These are phyloP conservation scores for Probosciger aterrimus DNA, from an alignment of 2,113 vertebrate species.

Conservation along the genomic window DNA sequence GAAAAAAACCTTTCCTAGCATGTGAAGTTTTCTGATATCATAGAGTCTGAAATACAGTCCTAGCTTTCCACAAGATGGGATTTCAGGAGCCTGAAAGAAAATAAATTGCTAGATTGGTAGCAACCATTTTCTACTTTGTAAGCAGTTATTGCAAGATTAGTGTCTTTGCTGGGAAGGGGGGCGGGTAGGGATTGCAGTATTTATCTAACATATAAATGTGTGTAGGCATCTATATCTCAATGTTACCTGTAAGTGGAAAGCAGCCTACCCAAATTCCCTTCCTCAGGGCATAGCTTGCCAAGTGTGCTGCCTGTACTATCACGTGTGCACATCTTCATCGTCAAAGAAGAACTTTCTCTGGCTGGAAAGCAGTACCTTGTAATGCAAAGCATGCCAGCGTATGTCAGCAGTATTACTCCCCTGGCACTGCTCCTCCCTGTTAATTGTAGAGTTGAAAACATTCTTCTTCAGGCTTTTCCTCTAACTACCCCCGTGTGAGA, in stretches of 20 bases:
- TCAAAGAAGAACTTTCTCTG: constrained; percentile 43
- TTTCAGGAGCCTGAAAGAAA: not conserved
- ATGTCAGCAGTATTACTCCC: constrained; percentile 16
- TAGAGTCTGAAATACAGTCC: not conserved
- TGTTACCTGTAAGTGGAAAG: not conserved
- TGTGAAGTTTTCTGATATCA: not conserved
- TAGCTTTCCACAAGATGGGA: not conserved
- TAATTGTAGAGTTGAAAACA: constrained; percentile 47
- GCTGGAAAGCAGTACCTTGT: constrained; percentile 15
- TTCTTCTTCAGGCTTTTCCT: constrained; percentile 62
- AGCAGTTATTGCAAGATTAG: not conserved
- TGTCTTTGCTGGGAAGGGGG: not conserved
- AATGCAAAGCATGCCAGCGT: constrained; percentile 8
- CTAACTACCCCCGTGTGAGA: constrained; percentile 13
- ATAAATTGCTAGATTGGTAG: not conserved
- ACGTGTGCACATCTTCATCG: not conserved
- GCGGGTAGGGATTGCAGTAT: not conserved
- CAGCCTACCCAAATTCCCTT: not conserved
- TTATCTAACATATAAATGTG: not conserved
- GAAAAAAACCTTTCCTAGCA: not conserved
- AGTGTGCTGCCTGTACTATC: not conserved
- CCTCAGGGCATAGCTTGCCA: not conserved
- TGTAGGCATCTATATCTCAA: not conserved
- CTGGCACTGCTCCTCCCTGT: constrained; percentile 38
- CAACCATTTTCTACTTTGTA: not conserved